Percentiles rank a stretch among this genome's conserved stretches.
phyloP scores from a whole-genome alignment of 2,888 invertebrate genomes.

The Linnaemya vulpina region DNA sequence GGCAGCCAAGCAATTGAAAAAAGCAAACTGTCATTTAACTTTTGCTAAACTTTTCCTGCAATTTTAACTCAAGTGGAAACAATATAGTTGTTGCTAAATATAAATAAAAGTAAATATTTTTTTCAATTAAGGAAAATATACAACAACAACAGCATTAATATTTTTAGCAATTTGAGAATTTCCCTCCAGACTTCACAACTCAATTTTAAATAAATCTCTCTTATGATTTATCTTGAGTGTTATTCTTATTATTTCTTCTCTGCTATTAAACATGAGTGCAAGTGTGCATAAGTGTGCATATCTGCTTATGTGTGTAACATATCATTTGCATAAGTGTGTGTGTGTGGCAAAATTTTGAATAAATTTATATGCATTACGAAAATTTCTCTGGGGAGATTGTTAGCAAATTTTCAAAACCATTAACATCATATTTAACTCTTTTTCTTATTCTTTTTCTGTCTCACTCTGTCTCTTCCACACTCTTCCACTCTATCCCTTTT shows the following conservation, averaged over 20 bases:
- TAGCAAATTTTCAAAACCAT: constrained; percentile 71
- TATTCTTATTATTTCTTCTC: not conserved
- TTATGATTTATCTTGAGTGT: constrained; percentile 1
- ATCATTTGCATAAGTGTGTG: no score
- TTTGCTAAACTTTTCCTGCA: not conserved
- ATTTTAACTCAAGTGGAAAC: not conserved
- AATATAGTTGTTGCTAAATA: not conserved
- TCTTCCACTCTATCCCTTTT: not conserved
- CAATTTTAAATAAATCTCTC: constrained; percentile 36
- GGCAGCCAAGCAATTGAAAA: not conserved
- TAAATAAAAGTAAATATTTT: constrained; percentile 5
- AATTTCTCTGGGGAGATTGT: constrained; percentile 64
- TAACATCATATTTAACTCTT: constrained; percentile 69
- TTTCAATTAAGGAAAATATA: constrained; percentile 26
- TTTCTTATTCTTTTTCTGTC: not conserved
- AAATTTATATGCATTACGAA: constrained; percentile 67
- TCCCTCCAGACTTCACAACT: constrained; percentile 26
- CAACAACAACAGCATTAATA: not conserved
- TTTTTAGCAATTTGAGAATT: constrained; percentile 30
- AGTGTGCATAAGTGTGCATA: not conserved
- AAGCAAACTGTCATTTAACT: not conserved
- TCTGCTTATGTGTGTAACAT: not conserved
- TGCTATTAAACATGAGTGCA: constrained; percentile 1
- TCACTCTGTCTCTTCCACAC: not conserved
- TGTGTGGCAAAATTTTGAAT: constrained; percentile 13